Evolutionary conservation across 2,888 invertebrate genomes (phyloP).

Genomic region (Corythucha ciliata): DNA sequence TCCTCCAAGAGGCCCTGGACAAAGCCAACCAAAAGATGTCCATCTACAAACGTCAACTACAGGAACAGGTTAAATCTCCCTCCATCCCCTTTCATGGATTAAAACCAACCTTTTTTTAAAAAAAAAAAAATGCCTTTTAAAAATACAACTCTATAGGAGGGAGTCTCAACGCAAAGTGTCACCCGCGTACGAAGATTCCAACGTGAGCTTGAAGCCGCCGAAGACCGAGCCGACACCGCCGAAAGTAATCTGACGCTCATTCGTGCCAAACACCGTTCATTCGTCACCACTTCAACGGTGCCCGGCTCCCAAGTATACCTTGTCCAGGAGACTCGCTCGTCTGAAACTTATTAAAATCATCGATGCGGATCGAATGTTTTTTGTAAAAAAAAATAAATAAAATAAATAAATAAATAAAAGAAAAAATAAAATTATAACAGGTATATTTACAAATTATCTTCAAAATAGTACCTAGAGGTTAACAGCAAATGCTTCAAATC

Average conservation of each 20-base stretch:
- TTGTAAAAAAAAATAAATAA: neutral
- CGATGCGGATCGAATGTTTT: neutral
- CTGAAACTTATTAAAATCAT: conserved; percentile 32
- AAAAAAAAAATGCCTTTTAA: neutral
- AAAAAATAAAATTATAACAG: neutral
- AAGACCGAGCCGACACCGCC: conserved; percentile 90
- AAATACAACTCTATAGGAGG: conserved; percentile 60
- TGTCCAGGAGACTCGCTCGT: conserved; percentile 64
- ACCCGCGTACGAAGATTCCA: conserved; percentile 97
- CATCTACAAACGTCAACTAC: conserved; percentile 92
- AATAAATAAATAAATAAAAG: no score
- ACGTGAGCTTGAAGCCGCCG: conserved; percentile 93
- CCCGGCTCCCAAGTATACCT: conserved; percentile 87
- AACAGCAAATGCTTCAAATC: no score
- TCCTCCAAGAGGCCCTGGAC: conserved; percentile 84
- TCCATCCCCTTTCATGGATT: no score
- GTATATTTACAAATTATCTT: neutral
- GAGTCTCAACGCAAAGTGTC: conserved; percentile 82
- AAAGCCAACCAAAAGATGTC: conserved; percentile 77
- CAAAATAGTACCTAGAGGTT: no score
- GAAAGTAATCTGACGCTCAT: conserved; percentile 90
- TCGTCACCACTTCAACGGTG: conserved; percentile 86
- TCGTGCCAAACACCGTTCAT: conserved; percentile 96
- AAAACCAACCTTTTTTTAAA: neutral
- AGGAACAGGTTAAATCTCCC: conserved; percentile 74